Evolutionary conservation across 2,113 vertebrate genomes (phyloP).

Genomic region (Sitta europaea): DNA sequence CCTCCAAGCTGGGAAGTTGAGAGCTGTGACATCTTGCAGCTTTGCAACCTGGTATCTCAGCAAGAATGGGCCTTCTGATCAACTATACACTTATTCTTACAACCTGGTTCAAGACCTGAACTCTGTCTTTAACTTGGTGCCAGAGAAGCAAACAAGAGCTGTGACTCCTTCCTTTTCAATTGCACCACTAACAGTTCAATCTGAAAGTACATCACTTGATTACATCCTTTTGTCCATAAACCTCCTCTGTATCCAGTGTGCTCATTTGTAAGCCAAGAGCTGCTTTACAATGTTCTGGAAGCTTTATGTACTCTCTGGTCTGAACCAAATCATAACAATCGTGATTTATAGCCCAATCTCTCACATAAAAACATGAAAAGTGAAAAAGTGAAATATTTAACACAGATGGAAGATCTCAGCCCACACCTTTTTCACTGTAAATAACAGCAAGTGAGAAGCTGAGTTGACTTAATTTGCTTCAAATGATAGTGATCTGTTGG

Average conservation of each 20-base stretch:
- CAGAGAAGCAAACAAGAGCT: background rate
- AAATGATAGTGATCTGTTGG: background rate
- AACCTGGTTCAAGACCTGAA: background rate
- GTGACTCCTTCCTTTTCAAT: background rate
- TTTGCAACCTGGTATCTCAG: background rate
- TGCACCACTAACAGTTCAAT: background rate
- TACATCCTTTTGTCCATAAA: background rate
- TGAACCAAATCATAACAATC: background rate
- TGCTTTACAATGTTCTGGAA: background rate
- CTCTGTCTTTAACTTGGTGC: background rate
- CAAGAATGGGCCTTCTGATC: background rate
- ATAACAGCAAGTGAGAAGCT: background rate
- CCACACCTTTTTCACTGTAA: background rate
- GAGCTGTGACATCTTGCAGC: background rate
- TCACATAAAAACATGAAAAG: background rate
- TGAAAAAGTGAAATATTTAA: background rate
- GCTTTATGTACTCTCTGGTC: background rate
- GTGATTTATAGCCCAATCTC: background rate
- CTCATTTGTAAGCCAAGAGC: background rate
- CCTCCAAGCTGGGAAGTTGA: background rate
- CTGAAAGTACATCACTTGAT: background rate
- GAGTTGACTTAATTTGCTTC: background rate
- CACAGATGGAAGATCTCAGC: background rate
- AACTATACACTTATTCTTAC: background rate
- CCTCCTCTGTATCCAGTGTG: background rate